Conservation (phyloP, 2,888 invertebrate genomes). For the Pherbina coryleti region DNA sequence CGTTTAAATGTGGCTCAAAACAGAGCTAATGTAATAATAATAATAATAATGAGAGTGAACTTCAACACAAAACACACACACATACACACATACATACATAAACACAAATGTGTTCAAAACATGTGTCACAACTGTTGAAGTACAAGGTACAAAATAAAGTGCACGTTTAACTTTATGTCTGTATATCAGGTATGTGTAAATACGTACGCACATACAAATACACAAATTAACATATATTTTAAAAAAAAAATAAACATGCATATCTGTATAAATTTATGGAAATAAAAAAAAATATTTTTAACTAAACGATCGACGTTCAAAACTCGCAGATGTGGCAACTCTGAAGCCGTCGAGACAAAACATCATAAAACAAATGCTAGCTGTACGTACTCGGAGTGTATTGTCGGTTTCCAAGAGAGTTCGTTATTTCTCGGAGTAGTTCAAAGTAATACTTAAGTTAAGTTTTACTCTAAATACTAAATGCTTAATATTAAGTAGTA, state of each 20-base stretch:
- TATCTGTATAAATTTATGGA: background rate
- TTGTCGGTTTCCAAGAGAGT: background rate
- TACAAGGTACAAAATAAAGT: background rate
- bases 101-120: background rate
- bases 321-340: constrained; percentile 14
- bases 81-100: background rate
- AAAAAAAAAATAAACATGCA: background rate
- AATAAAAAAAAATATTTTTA: background rate
- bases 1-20: background rate
- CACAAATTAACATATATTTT: no score
- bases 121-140: background rate
- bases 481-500: no score
- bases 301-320: background rate
- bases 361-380: background rate
- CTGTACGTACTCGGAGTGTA: background rate
- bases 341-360: background rate
- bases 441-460: no score
- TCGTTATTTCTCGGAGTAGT: background rate
- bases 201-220: background rate
- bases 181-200: background rate
- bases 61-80: background rate
- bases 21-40: background rate
- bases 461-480: no score
- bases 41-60: background rate
- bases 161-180: background rate